Evolutionary conservation across 2,888 invertebrate genomes (phyloP).

Genomic region (Volucella zonaria): DNA sequence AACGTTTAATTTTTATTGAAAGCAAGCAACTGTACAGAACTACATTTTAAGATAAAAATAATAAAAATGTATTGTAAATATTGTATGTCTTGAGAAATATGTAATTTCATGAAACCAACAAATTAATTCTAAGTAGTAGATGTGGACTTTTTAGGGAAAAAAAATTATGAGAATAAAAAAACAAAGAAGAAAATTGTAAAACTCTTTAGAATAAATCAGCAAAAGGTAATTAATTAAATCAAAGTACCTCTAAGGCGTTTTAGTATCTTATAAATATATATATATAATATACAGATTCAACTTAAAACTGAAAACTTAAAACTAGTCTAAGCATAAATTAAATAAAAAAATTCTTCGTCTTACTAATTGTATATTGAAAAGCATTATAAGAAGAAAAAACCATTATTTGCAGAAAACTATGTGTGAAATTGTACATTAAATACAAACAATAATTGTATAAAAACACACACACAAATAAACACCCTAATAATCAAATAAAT

Average conservation of each 20-base stretch:
- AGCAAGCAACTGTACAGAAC: slow-evolving; percentile 36
- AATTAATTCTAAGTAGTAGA: slow-evolving; percentile 52
- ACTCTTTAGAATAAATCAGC: slow-evolving; percentile 15
- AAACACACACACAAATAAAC: slow-evolving; percentile 3
- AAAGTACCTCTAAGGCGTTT: slow-evolving; percentile 54
- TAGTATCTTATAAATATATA: slow-evolving; percentile 13
- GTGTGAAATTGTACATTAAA: slow-evolving; percentile 38
- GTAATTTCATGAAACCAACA: slow-evolving; percentile 51
- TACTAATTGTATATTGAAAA: slow-evolving; percentile 12
- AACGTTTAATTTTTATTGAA: slow-evolving; percentile 18
- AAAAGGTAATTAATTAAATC: slow-evolving; percentile 19
- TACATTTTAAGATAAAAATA: slow-evolving; percentile 15
- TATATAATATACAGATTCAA: slow-evolving; percentile 9
- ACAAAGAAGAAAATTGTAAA: slow-evolving; percentile 17
- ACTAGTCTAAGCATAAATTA: slow-evolving; percentile 32
- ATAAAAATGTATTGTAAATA: slow-evolving; percentile 30
- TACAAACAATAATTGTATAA: slow-evolving; percentile 13
- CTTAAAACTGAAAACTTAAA: slow-evolving; percentile 9
- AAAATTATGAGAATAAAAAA: slow-evolving; percentile 29
- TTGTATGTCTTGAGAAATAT: slow-evolving; percentile 18
- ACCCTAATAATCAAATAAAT: slow-evolving; percentile 27
- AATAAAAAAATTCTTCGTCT: slow-evolving; percentile 21
- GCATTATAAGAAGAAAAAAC: slow-evolving; percentile 2
- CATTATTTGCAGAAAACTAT: slow-evolving; percentile 45
- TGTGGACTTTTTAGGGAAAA: slow-evolving; percentile 67